Evolutionary conservation across 2,888 invertebrate species (phyloP), one percentile per base, ranked within the genome.

Genomic region (Nysson spinosus): DNA sequence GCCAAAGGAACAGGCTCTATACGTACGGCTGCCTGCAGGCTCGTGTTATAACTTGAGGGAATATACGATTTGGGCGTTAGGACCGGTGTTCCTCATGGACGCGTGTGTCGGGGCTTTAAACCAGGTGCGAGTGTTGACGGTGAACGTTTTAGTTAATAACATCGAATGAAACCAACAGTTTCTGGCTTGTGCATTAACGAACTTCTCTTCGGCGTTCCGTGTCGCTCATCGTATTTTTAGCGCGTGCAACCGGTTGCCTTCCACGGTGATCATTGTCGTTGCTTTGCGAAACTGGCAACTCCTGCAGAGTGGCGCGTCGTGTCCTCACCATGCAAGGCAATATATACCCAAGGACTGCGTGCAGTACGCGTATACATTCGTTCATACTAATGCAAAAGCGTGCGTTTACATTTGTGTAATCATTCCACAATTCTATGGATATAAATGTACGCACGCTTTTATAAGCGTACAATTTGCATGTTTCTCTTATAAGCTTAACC

Each of bases 211-310:
- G 69, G 52, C 66, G 66, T 72, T 72, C 51, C 54, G 72, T 66
- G 66, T 73, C 63, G 56, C 42, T 56, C 60, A 54, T 55, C 70
- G 72, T 74, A 81, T 85, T 86, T 86, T 85, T 83, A 85, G 79
- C 80, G 77, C 75, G 70, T 78, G 80, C 85, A 86, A 85, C 85
- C 85, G 86, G 86, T 86, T 85, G 83, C 82, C 79, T 78, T 72
- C 63, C 60, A 65, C 56, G 62, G 82, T 75, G 82, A 85, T 85
- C 85, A 86, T 86, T 86, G 85, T 86, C 85, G 83, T 85, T 69
- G 79, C 79, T 79, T 81, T 72, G 82, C 82, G 75, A 82, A 82
- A 82, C 78, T 71, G 61, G 68, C 72, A 65, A 73, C 73, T 73
- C 69, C 68, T 64, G 65, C 64, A 51, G 62, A 30, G 51, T 54